A percentile compares a stretch with the other conserved stretches of the same genome.
Conservation (phyloP, 2,888 invertebrate species). For the Phyllotreta striolata region DNA sequence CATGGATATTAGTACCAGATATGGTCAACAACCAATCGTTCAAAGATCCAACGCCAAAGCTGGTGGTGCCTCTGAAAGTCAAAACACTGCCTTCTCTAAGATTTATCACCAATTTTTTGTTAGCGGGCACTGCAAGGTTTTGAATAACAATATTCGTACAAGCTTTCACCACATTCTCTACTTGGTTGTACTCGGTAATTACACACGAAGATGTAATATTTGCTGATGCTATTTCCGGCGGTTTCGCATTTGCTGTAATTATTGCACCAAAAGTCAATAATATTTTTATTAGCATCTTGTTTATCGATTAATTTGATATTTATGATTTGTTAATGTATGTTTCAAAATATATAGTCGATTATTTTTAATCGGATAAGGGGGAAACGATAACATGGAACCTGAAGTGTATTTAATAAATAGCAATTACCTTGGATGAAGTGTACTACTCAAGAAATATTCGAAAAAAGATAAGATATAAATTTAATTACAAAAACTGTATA, state of each 20-base stretch:
- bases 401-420: too few species aligned
- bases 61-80: conserved; percentile 25
- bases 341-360: too few species aligned
- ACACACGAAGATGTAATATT: conserved; percentile 16
- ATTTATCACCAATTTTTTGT: conserved; percentile 17
- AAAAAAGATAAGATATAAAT: too few species aligned
- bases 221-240: background rate
- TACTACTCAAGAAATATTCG: too few species aligned
- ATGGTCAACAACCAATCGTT: conserved; percentile 24
- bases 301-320: background rate
- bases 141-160: conserved; percentile 28
- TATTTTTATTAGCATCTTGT: background rate
- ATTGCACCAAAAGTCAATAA: background rate
- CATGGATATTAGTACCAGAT: conserved; percentile 11
- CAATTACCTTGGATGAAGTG: too few species aligned
- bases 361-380: too few species aligned
- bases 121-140: conserved; percentile 30
- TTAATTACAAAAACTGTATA: too few species aligned
- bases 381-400: too few species aligned
- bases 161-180: conserved; percentile 15
- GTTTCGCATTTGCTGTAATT: background rate
- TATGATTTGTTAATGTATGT: too few species aligned
- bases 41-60: conserved; percentile 27
- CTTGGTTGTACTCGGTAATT: conserved; percentile 21
- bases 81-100: conserved; percentile 26